These are phyloP conservation scores for Euschistus heros DNA, from an alignment of 1,140 invertebrate species.

Conservation along the genomic window DNA sequence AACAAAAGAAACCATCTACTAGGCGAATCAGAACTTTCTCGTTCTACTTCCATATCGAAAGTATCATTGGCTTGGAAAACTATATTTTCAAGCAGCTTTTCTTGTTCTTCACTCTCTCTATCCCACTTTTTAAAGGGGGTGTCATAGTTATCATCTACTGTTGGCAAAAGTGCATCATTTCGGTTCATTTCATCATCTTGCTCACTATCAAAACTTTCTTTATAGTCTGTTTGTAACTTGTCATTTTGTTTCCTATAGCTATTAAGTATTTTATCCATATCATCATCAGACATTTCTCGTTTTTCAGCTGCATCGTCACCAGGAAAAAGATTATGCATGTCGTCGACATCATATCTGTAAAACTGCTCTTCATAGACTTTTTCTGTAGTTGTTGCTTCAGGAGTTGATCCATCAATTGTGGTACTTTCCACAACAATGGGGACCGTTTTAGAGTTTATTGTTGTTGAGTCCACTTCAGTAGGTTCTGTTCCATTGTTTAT, in stretches of 20 bases:
- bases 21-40: background rate
- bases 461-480: background rate
- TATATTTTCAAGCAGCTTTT: conserved; percentile 30
- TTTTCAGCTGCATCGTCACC: conserved; percentile 17
- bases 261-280: conserved; percentile 16
- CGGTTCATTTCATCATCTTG: conserved; percentile 28
- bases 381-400: conserved; percentile 17
- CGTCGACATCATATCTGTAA: conserved; percentile 25
- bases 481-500: background rate
- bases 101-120: conserved; percentile 31
- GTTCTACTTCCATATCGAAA: conserved; percentile 7
- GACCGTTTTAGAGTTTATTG: background rate
- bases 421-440: background rate
- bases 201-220: conserved; percentile 26
- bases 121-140: conserved; percentile 31
- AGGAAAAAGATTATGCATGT: conserved; percentile 22
- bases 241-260: conserved; percentile 18
- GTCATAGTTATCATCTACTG: conserved; percentile 22
- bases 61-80: conserved; percentile 22
- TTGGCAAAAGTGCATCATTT: conserved; percentile 9
- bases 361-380: conserved; percentile 18
- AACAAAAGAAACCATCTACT: conserved; percentile 32
- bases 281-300: conserved; percentile 18
- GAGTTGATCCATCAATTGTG: background rate
- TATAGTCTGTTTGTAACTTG: conserved; percentile 7